Base-by-base conservation (phyloP, 2,888 invertebrate species). In the Platerodrilus igneus region DNA sequence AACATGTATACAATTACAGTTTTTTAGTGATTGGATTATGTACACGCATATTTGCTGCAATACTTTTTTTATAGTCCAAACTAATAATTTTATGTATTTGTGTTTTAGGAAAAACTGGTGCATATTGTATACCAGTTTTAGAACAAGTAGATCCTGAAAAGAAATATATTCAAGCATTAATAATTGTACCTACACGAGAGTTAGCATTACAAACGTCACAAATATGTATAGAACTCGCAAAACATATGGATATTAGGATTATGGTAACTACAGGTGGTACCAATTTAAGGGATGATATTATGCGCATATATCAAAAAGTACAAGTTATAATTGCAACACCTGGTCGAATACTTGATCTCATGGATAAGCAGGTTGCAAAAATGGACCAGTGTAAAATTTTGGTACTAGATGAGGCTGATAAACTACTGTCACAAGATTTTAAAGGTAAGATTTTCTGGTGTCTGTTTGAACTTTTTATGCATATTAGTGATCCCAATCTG, bases 241-340 rank as follows among this genome's bases (percentile, higher is more conserved):
- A 97, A 72, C 96, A 99, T 72, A 81, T 96, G 75, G 86, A 91
- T 66, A 84, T 94, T 62, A 89, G 95, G 69, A 92, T 96, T 54
- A 99, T 99, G 99, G 99, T 99, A 50, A 97, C 97, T 59, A 99
- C 99, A 55, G 99, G 99, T 66, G 99, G 99, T 59, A 99, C 97
- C 57, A 88, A 88, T 73, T 77, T 91, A 62, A 86, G 95, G 67
- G 97, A 99, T 73, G 99, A 99, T 72, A 99, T 99, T 68, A 92
- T 99, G 88, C 86, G 97, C 73, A 90, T 99, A 68, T 95, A 95
- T 75, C 94, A 97, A 72, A 93, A 94, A 79, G 96, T 96, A 66
- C 99, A 99, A 78, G 84, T 96, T 55, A 92, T 99, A 63, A 96
- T 99, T 67, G 99, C 97, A 50, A 99, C 99, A 51, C 99, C 99